Evolutionary conservation across 30 jellyfish, hydroid and myxozoan genomes (phyloP).

Genomic region (Turritopsis rubra): DNA sequence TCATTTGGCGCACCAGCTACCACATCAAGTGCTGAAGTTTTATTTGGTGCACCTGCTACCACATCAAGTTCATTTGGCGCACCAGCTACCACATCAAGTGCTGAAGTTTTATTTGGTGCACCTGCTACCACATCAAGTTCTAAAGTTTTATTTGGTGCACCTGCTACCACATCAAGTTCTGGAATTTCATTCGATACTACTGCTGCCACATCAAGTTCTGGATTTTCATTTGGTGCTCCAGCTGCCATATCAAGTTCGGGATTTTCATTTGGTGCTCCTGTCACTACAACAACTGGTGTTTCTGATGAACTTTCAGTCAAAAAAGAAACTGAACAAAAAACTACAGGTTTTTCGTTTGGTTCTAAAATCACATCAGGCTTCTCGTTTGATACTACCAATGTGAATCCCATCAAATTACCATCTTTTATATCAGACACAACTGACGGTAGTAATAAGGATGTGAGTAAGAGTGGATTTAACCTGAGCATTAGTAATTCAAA

Average conservation of each 20-base stretch:
- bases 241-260: not conserved
- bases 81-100: not conserved
- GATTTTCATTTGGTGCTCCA: constrained; percentile 1
- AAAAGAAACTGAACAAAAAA: not conserved
- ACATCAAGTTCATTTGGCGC: not conserved
- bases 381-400: not conserved
- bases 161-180: not conserved
- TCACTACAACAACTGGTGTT: not conserved
- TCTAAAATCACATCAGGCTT: not conserved
- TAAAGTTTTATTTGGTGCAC: not conserved
- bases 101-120: not conserved
- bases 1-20: not conserved
- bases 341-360: not conserved
- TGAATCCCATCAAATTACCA: not conserved
- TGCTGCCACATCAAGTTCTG: not conserved
- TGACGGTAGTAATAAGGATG: not conserved
- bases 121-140: not conserved
- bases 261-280: not conserved
- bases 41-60: not conserved
- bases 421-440: not conserved
- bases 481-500: not conserved
- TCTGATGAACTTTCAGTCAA: not conserved
- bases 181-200: not conserved
- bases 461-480: not conserved
- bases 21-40: not conserved